Base-by-base conservation (phyloP, 2,888 invertebrate species). In the Athetis lepigone region DNA sequence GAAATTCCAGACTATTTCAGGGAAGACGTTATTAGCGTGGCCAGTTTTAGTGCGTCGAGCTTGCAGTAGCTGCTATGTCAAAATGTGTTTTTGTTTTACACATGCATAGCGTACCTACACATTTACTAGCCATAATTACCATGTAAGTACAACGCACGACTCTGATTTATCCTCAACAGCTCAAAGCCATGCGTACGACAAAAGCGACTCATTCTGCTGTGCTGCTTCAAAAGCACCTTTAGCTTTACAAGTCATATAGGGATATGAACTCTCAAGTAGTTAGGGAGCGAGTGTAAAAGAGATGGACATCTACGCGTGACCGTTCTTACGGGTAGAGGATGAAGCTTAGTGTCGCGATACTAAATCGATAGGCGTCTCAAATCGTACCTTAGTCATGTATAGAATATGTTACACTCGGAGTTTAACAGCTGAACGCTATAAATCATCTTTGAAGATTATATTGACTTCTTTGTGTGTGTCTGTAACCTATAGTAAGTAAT, bases 1-100 rank as follows among this genome's bases (percentile, higher is more conserved):
- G 86, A 89, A 88, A 92, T 92, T 88, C 90, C 89, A 83, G 77
- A 83, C 88, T 92, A 93, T 92, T 92, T 92, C 84, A 84, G 89
- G 84, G 74, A 81, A 87, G 85, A 85, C 87, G 72, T 81, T 78
- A 90, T 92, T 90, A 92, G 90, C 87, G 76, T 83, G 77, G 83
- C 80, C 80, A 83, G 83, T 84, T 84, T 83, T 83, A 85, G 71
- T 76, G 46, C 82, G 71, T 74, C 75, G 78, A 79, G 79, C 77
- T 80, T 68, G 71, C 29, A 29, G 29, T 29, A 29, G n/a, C 68
- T 76, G 78, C 77, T 75, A 73, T 71, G 70, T 75, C 66, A 70
- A 77, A 83, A 80, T 79, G 67, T 71, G 52, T 74, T 77, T 80
- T 75, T 76, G 69, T 79, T 80, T 73, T 59, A 55, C 39, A 63